Conservation (phyloP, 2,113 vertebrate genomes). For the Notiomystis cincta region DNA sequence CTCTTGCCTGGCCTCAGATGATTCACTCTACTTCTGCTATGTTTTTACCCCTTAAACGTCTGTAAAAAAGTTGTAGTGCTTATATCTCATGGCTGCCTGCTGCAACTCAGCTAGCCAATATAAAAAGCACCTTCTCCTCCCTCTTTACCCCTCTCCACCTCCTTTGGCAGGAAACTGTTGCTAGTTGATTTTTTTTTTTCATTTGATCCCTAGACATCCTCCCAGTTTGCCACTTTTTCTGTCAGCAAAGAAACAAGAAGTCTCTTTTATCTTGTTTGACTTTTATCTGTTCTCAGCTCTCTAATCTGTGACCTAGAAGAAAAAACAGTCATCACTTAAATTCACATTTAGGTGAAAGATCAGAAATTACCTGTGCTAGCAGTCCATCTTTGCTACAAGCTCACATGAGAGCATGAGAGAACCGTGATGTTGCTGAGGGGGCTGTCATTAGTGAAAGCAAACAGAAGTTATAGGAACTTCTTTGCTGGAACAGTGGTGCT, state of each 20-base stretch:
- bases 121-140: not conserved
- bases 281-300: not conserved
- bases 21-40: not conserved
- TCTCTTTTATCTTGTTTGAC: not conserved
- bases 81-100: not conserved
- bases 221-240: not conserved
- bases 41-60: not conserved
- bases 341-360: not conserved
- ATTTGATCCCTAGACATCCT: not conserved
- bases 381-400: not conserved
- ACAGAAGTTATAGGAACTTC: accelerated
- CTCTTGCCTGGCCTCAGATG: not conserved
- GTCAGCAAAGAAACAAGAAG: not conserved
- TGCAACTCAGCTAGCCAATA: not conserved
- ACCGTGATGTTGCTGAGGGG: not conserved
- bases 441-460: not conserved
- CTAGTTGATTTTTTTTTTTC: not conserved
- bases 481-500: not conserved
- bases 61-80: not conserved
- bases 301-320: not conserved
- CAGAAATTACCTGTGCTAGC: not conserved
- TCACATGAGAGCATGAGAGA: not conserved
- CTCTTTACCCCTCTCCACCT: not conserved
- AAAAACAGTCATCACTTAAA: not conserved
- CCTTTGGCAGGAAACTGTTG: not conserved